Evolutionary conservation across 2,797 vertebrate genomes (phyloP).

Genomic region (Hemibagrus guttatus): DNA sequence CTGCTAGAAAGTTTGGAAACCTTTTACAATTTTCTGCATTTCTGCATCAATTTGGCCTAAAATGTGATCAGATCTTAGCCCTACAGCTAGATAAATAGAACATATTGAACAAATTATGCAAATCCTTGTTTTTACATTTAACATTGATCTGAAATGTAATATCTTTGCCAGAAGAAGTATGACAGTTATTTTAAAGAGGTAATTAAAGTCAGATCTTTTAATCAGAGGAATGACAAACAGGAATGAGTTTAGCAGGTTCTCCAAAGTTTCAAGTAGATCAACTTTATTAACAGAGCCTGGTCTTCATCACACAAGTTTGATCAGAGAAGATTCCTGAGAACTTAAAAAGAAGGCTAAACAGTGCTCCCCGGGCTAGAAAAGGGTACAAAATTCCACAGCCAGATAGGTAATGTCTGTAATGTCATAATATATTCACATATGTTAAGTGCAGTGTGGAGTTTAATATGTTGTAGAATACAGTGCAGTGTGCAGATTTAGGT

Average conservation of each 20-base stretch:
- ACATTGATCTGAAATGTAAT: no score
- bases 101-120: no score
- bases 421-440: background rate
- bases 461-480: background rate
- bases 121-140: no score
- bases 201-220: background rate
- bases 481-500: background rate
- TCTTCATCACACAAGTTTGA: no score
- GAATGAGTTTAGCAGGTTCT: background rate
- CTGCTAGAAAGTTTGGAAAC: background rate
- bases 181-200: no score
- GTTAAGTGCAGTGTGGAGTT: background rate
- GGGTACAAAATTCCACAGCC: background rate
- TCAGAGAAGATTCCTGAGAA: no score
- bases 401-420: background rate
- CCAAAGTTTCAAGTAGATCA: no score
- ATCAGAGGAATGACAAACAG: background rate
- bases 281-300: no score
- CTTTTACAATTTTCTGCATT: background rate
- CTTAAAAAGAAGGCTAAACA: no score
- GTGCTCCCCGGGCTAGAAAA: no score
- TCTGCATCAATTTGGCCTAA: background rate
- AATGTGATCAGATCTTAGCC: background rate
- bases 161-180: no score
- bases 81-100: no score